phyloP scores from a whole-genome alignment of 2,797 vertebrate genomes.

The Tiaroga cobitis region DNA sequence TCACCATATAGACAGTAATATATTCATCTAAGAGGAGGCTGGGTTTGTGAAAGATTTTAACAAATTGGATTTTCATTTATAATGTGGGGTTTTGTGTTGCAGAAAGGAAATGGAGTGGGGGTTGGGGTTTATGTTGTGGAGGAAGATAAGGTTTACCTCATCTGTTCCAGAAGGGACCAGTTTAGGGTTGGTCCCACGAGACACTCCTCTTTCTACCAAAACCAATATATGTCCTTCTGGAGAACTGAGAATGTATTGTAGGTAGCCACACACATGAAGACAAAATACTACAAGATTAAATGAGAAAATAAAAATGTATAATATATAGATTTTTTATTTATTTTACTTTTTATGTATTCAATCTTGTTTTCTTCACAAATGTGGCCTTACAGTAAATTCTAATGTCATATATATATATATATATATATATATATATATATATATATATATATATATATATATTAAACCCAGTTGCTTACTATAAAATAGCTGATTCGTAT shows the following conservation, averaged over 20 bases:
- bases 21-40: conserved; percentile 23
- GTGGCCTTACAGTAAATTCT: neutral
- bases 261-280: conserved; percentile 16
- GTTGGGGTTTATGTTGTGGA: conserved; percentile 19
- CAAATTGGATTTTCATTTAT: conserved; percentile 49
- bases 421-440: neutral
- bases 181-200: conserved; percentile 23
- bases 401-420: neutral
- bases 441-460: neutral
- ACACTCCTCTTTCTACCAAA: conserved; percentile 15
- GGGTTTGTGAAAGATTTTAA: conserved; percentile 39
- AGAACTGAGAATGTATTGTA: neutral
- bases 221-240: conserved; percentile 4
- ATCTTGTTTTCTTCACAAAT: neutral
- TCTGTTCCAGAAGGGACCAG: conserved; percentile 28
- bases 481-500: neutral
- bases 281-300: neutral
- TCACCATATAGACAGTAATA: conserved; percentile 4
- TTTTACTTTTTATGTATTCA: neutral
- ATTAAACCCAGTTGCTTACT: neutral
- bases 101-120: conserved; percentile 32
- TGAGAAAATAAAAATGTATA: neutral
- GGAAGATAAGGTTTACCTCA: conserved; percentile 42
- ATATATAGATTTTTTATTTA: neutral
- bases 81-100: conserved; percentile 32